Evolutionary conservation across 2,888 invertebrate species (phyloP).

Genomic region (Conchocele bisecta): DNA sequence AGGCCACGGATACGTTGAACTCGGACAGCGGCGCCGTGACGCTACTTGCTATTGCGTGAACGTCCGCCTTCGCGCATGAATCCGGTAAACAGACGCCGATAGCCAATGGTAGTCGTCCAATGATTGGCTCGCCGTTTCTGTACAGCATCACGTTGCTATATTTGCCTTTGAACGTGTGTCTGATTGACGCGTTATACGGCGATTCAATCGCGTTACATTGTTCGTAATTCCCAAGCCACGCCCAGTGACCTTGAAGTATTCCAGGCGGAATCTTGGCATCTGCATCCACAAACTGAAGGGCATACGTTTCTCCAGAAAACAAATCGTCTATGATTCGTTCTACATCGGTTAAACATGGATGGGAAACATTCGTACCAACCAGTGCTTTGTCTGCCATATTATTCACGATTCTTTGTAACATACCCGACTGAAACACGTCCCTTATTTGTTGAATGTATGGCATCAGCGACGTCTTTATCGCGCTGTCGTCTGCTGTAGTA

Average conservation of each 20-base stretch:
- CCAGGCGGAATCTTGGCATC: slow-evolving; percentile 35
- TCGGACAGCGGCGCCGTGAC: background rate
- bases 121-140: background rate
- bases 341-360: slow-evolving; percentile 44
- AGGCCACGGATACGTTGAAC: background rate
- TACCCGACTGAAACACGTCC: too few relatives aligned
- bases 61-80: slow-evolving; percentile 22
- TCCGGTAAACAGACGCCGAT: slow-evolving; percentile 44
- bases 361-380: too few relatives aligned
- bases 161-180: slow-evolving; percentile 22
- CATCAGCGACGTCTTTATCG: too few relatives aligned
- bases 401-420: too few relatives aligned
- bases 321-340: slow-evolving; percentile 17
- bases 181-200: background rate
- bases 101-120: background rate
- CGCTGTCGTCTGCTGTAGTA: too few relatives aligned
- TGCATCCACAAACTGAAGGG: slow-evolving; percentile 32
- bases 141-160: slow-evolving; percentile 29
- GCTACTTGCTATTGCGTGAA: background rate
- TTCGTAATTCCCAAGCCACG: slow-evolving; percentile 39
- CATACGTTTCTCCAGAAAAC: background rate
- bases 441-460: too few relatives aligned
- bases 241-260: slow-evolving; percentile 22
- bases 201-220: slow-evolving; percentile 28
- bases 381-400: too few relatives aligned